Conservation (phyloP, 1,140 invertebrate genomes). For the Bursaphelenchus mucronatus region DNA sequence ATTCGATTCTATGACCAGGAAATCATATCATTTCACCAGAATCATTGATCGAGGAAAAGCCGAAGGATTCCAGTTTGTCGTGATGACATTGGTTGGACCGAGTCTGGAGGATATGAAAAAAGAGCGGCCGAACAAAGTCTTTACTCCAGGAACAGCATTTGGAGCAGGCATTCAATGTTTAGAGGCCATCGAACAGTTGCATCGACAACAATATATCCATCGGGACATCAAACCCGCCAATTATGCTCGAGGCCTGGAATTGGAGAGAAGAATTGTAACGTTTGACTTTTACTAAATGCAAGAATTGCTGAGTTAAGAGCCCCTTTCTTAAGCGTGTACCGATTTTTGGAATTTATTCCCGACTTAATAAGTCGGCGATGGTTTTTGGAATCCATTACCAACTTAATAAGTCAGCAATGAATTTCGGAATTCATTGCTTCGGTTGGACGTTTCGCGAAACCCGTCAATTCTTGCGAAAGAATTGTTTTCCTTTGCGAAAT, state of each 20-base stretch:
- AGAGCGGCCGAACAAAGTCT: constrained; percentile 13
- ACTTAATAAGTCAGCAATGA: too few species aligned
- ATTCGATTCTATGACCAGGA: constrained; percentile 17
- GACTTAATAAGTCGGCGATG: too few species aligned
- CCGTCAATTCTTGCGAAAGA: too few species aligned
- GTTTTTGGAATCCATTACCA: too few species aligned
- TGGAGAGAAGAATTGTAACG: constrained; percentile 1
- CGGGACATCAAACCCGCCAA: constrained; percentile 38
- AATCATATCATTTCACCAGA: constrained; percentile 24
- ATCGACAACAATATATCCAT: constrained; percentile 29
- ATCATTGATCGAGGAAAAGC: constrained; percentile 27
- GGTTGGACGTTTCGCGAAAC: too few species aligned
- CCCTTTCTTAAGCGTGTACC: too few species aligned
- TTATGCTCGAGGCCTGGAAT: constrained; percentile 30
- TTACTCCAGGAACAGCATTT: constrained; percentile 24
- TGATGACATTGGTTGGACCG: constrained; percentile 30
- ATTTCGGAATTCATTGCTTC: too few species aligned
- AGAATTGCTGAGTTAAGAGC: too few species aligned
- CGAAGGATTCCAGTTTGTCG: constrained; percentile 25
- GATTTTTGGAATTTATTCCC: too few species aligned
- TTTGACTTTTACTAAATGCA: background rate
- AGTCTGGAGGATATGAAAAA: constrained; percentile 31
- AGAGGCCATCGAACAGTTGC: constrained; percentile 38
- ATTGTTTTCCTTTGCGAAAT: too few species aligned
- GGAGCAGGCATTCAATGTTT: constrained; percentile 31